Evolutionary conservation across 2,888 invertebrate genomes (phyloP), one percentile per base, ranked within the genome.

Genomic region (Philereme vetulata): DNA sequence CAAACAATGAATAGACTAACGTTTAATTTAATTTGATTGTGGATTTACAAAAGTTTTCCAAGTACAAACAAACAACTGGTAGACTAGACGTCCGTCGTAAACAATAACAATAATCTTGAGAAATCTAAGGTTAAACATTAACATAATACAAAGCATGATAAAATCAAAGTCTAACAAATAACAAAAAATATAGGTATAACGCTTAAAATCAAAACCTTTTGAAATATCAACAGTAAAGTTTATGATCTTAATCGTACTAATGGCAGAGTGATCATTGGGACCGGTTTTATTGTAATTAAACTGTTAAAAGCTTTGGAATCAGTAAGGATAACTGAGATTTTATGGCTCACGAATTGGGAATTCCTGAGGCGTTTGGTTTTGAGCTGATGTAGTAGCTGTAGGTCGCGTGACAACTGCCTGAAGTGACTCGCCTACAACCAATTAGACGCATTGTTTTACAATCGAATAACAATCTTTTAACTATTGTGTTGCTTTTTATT

Each of bases 381-480:
- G 45, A 51, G 47, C 56, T 55, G 44, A 60, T 60, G 56, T 61
- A 56, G 53, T 36, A 36, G 21, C 21, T 21, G 21, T 53, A 62
- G 54, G 53, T 43, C 38, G 38, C 65, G 66, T 65, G 66, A 65
- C 67, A 64, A 64, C 56, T 66, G 57, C 54, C 61, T 51, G 49
- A 62, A 67, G 63, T 68, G 65, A 63, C 67, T 76, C 79, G 80
- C 80, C 79, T 79, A 80, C 80, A 66, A 71, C 66, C 77, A 90
- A 90, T 90, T 87, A 86, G 76, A 76, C 75, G 76, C 77, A 87
- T 90, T 88, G 89, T 90, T 76, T 78, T 71, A 70, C 64, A 69
- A 74, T 75, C 69, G 72, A 78, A 79, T 75, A 77, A 71, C 80
- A 77, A 80, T 62, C 79, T 76, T 70, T 76, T 76, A 68, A 71